A percentile compares a stretch with the other conserved stretches of the same genome.
phyloP scores from a whole-genome alignment of 2,797 vertebrate genomes.

The Gambelia wislizenii region DNA sequence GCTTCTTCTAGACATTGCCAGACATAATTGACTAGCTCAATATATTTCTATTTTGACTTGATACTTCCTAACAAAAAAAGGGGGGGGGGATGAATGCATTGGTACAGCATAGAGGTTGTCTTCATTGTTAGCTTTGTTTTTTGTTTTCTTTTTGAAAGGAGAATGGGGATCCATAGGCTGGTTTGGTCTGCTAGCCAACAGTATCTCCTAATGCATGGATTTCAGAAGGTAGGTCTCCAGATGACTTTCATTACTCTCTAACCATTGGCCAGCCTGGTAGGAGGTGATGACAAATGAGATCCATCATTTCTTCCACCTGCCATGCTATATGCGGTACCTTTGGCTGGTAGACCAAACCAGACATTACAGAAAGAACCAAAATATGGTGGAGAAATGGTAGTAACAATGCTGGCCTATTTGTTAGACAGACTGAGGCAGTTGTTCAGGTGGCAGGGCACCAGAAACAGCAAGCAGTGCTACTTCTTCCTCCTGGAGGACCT shows the following conservation, averaged over 20 bases:
- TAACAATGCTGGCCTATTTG: not conserved
- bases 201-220: too few species aligned
- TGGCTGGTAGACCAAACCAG: too few species aligned
- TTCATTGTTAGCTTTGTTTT: not conserved
- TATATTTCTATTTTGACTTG: not conserved
- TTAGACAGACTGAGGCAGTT: not conserved
- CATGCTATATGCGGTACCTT: too few species aligned
- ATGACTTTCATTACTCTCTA: not conserved
- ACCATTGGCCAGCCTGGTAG: too few species aligned
- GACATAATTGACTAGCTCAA: not conserved
- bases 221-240: not conserved
- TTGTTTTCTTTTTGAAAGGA: not conserved
- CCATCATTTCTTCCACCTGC: too few species aligned
- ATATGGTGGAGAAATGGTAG: too few species aligned
- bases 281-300: too few species aligned
- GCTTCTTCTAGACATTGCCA: constrained; percentile 15
- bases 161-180: not conserved
- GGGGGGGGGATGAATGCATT: not conserved
- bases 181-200: not conserved
- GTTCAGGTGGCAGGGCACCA: not conserved
- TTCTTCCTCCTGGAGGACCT: too few species aligned
- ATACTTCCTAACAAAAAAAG: not conserved
- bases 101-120: not conserved
- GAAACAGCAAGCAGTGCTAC: too few species aligned
- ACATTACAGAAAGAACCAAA: too few species aligned